Conservation (phyloP, 2,797 vertebrate species). For the Aldrovandia affinis region DNA sequence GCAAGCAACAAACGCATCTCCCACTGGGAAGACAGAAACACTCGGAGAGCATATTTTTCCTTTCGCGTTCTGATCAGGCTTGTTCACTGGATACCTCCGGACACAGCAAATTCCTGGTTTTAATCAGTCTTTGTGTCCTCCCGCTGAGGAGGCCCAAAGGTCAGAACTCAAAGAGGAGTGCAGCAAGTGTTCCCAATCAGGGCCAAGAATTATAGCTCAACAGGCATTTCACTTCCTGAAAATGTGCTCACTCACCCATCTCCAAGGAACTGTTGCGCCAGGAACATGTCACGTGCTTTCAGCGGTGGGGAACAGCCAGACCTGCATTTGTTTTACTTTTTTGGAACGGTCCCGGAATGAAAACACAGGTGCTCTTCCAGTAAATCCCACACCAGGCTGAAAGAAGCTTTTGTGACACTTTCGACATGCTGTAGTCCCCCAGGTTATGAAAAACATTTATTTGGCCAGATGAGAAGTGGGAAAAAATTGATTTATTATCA, state of each 20-base stretch:
- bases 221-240: slow-evolving; percentile 39
- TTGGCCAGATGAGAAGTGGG: background rate
- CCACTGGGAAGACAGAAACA: background rate
- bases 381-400: background rate
- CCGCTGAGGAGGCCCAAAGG: background rate
- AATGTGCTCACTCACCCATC: slow-evolving; percentile 34
- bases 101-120: slow-evolving; percentile 26
- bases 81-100: background rate
- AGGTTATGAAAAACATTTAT: background rate
- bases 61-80: background rate
- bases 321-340: slow-evolving; percentile 31
- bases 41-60: background rate
- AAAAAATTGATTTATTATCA: background rate
- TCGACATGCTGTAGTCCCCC: background rate
- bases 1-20: background rate
- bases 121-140: slow-evolving; percentile 11
- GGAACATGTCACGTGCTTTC: slow-evolving; percentile 15
- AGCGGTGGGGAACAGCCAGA: background rate
- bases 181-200: slow-evolving; percentile 29
- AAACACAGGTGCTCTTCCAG: background rate
- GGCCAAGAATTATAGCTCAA: background rate
- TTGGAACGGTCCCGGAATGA: background rate
- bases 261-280: slow-evolving; percentile 27
- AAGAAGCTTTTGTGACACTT: background rate
- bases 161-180: slow-evolving; percentile 6